Conservation (phyloP, 2,113 vertebrate species). For the Gambusia affinis region DNA sequence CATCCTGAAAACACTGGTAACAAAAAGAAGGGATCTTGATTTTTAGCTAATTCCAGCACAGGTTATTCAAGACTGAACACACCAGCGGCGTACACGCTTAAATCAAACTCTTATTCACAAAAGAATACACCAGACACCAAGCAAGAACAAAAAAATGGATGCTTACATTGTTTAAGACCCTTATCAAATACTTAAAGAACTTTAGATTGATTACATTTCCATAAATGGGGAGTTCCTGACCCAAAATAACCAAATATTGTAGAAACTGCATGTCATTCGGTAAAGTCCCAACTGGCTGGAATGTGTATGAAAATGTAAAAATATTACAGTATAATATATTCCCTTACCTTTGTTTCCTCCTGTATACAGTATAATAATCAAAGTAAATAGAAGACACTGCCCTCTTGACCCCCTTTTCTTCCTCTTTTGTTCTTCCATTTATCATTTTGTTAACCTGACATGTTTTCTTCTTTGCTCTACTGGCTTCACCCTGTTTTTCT, state of each 20-base stretch:
- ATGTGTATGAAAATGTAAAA: not conserved
- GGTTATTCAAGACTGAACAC: no score
- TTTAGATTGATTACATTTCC: not conserved
- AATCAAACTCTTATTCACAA: no score
- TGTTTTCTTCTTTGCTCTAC: not conserved
- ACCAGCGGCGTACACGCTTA: no score
- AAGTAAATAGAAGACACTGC: conserved; percentile 12
- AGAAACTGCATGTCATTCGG: not conserved
- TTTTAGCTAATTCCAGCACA: not conserved
- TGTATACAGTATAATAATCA: not conserved
- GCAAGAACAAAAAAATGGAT: not conserved
- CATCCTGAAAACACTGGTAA: not conserved
- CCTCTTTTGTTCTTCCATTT: conserved; percentile 21
- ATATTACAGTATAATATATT: no score
- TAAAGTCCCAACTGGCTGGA: not conserved
- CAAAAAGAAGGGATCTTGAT: not conserved
- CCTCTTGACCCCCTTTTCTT: conserved; percentile 18
- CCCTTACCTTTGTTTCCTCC: no score
- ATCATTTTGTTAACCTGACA: conserved; percentile 12
- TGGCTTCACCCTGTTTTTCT: no score
- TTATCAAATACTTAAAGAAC: not conserved
- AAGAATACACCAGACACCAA: no score
- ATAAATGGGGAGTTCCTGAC: not conserved
- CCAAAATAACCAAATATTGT: not conserved
- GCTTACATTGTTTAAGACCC: no score